Evolutionary conservation across 2,888 invertebrate genomes (phyloP).

Genomic region (Drosophila histrio): DNA sequence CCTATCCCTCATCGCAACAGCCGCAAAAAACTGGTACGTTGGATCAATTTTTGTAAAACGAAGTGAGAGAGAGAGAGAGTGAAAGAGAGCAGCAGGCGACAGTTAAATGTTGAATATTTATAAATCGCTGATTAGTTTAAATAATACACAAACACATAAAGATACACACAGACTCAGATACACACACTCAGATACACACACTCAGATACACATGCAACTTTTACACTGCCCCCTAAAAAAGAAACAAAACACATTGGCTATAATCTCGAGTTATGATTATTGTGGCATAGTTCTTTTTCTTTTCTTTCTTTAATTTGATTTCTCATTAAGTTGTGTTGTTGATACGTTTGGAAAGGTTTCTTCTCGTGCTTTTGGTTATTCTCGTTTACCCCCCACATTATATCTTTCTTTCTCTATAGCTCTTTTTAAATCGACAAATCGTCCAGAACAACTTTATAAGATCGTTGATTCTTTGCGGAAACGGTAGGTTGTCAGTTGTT

Average conservation of each 20-base stretch:
- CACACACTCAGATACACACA: conserved; percentile 8
- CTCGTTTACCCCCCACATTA: background rate
- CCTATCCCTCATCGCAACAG: conserved; percentile 65
- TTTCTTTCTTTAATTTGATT: conserved; percentile 7
- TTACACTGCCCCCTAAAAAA: background rate
- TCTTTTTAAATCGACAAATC: conserved; percentile 12
- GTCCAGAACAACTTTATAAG: conserved; percentile 1
- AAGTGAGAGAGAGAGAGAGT: too few species aligned
- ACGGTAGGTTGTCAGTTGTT: conserved; percentile 42
- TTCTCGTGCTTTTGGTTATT: background rate
- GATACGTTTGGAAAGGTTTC: background rate
- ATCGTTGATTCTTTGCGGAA: conserved; percentile 20
- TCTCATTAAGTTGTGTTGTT: background rate
- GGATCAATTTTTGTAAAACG: conserved; percentile 81
- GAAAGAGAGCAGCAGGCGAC: conserved; percentile 40
- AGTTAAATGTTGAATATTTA: conserved; percentile 35
- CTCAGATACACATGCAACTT: conserved; percentile 1
- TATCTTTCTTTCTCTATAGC: conserved; percentile 27
- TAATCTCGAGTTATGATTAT: background rate
- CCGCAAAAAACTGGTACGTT: conserved; percentile 83
- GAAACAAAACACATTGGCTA: too few species aligned
- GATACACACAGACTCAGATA: conserved; percentile 10
- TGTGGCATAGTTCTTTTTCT: conserved; percentile 1
- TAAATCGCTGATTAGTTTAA: conserved; percentile 49
- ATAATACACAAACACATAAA: background rate